Percentiles rank a stretch among this genome's conserved stretches.
Evolutionary conservation across 1,140 invertebrate species (phyloP).

Genomic region (Spodoptera frugiperda): DNA sequence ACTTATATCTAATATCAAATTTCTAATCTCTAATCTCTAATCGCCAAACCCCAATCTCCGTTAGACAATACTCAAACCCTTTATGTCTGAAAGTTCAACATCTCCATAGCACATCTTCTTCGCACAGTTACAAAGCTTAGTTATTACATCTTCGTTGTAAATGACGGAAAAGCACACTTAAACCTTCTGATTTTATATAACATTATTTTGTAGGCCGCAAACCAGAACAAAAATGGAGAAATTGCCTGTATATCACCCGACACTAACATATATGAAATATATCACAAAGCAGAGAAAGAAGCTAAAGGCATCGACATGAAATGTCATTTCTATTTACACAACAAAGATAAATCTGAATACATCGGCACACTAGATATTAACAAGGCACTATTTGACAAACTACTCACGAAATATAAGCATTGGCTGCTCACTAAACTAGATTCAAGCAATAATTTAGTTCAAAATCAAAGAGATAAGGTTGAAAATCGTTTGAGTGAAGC

Average conservation of each 20-base stretch:
- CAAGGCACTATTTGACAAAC: not conserved
- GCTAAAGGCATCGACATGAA: not conserved
- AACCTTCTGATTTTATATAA: not conserved
- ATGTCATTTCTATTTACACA: not conserved
- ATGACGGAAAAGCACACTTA: too few relatives aligned
- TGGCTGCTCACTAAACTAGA: not conserved
- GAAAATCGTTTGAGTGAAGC: not conserved
- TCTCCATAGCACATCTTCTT: too few relatives aligned
- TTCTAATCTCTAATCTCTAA: too few relatives aligned
- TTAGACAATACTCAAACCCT: too few relatives aligned
- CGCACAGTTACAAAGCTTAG: too few relatives aligned
- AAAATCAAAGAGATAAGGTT: too few relatives aligned
- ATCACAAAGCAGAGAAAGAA: not conserved
- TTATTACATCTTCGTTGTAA: too few relatives aligned
- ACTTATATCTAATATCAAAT: too few relatives aligned
- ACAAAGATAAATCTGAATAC: not conserved
- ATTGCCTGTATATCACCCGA: conserved; percentile 3
- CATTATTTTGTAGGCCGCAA: not conserved
- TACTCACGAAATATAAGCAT: not conserved
- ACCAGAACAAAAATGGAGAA: not conserved
- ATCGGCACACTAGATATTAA: not conserved
- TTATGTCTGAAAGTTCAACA: too few relatives aligned
- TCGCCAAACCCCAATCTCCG: too few relatives aligned
- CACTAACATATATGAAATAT: not conserved
- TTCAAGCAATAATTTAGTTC: not conserved